phyloP scores from a whole-genome alignment of 1,140 invertebrate species.

The Drepana arcuata region DNA sequence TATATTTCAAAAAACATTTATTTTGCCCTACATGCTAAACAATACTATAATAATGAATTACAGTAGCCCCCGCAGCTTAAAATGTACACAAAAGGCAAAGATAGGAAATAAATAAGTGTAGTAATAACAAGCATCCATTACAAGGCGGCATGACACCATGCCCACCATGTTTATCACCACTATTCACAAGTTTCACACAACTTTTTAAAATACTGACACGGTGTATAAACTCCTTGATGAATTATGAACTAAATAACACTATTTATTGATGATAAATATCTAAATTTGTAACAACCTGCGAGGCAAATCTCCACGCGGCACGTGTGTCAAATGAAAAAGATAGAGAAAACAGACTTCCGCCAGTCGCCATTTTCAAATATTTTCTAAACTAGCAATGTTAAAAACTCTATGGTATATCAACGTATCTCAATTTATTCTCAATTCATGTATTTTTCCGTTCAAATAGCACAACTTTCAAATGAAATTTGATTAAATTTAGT shows the following conservation, averaged over 20 bases:
- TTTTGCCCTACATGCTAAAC: too few species aligned
- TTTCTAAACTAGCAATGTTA: too few species aligned
- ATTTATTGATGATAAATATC: constrained; percentile 29
- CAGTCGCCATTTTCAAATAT: constrained; percentile 42
- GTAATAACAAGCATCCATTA: constrained; percentile 11
- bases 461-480: too few species aligned
- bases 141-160: constrained; percentile 24
- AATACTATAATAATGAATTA: too few species aligned
- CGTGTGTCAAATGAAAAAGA: constrained; percentile 69
- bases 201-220: constrained; percentile 25
- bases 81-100: background rate
- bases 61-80: too few species aligned
- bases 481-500: too few species aligned
- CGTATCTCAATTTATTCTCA: too few species aligned
- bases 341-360: constrained; percentile 53
- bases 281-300: constrained; percentile 60
- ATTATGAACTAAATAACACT: constrained; percentile 20
- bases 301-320: constrained; percentile 70
- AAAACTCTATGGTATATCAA: too few species aligned
- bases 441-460: too few species aligned
- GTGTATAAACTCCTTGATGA: constrained; percentile 14
- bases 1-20: too few species aligned
- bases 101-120: background rate
- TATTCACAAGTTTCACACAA: constrained; percentile 24
- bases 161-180: constrained; percentile 17